These are phyloP conservation scores for Centrocercus urophasianus DNA, from an alignment of 2,113 vertebrate species.

Conservation along the genomic window DNA sequence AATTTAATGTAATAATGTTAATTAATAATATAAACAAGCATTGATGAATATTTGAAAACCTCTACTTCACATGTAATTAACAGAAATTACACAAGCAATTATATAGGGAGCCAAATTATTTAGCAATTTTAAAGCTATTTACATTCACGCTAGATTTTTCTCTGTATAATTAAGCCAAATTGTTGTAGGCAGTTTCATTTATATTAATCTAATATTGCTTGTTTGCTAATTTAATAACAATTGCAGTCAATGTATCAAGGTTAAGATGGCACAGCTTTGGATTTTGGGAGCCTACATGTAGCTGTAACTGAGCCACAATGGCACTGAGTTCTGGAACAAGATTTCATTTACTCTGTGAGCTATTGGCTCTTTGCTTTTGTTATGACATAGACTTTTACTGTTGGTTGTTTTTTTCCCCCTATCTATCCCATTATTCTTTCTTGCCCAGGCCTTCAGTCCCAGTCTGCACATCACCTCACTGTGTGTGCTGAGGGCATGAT, in stretches of 20 bases:
- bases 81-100: constrained; percentile 77
- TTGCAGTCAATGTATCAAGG: constrained; percentile 5
- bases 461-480: not conserved
- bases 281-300: not conserved
- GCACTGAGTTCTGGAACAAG: not conserved
- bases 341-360: not conserved
- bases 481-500: not conserved
- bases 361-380: not conserved
- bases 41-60: constrained; percentile 72
- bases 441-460: not conserved
- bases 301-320: not conserved
- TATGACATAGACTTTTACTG: not conserved
- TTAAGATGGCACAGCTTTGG: not conserved
- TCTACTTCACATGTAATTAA: constrained; percentile 76
- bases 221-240: not conserved
- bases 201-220: constrained; percentile 41
- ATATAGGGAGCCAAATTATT: constrained; percentile 73
- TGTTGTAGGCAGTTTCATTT: constrained; percentile 57
- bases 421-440: not conserved
- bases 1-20: constrained; percentile 55
- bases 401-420: not conserved
- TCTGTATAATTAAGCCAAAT: constrained; percentile 69
- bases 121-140: constrained; percentile 70
- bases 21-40: constrained; percentile 69
- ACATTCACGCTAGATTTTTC: constrained; percentile 54